Evolutionary conservation across 1,140 invertebrate species (phyloP), one percentile per base, ranked within the genome.

Genomic region (Dendroctonus valens): DNA sequence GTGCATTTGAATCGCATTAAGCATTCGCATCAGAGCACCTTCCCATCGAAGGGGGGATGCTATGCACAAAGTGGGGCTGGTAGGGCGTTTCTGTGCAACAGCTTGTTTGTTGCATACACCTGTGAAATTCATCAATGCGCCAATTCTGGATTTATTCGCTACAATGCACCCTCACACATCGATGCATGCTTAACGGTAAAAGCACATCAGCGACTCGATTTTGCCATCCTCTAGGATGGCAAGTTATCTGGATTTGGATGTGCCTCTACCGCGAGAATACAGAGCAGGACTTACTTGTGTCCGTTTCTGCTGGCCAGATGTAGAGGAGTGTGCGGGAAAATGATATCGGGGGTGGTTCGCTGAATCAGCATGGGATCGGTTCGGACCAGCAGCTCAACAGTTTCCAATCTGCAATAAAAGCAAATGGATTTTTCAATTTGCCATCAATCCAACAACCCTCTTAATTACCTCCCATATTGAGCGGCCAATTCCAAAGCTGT

Each of bases 231-330:
- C 12, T 11, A 46, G 44, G 26, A 26, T 26, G 26, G 26, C 26
- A 26, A 26, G 26, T 26, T 26, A 26, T 26, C 26, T 26, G 26
- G 26, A 26, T 26, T 26, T 3, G 26, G 26, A 26, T 26, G 1
- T 26, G 1, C 26, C 26, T 26, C 26, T 26, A 26, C 26, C 3
- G 26, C 26, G 1, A 26, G 8, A 46, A 46, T 46, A 12, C 42
- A 46, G 12, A 12, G 42, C 37, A 14, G 50, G 41, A 41, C 87
- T 86, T 79, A 91, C 86, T 87, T 89, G 81, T 96, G 94, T 2
- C 96, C 96, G 84, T 97, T 96, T 69, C 92, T 87, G 71, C 93
- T 94, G 59, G 96, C 96, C 69, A 95, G 83, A 81, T 98, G 96
- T 5, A 99, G 83, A 14, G 96, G 95, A 1, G 96, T 96, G 72